A percentile compares a stretch with the other conserved stretches of the same genome.
phyloP scores from a whole-genome alignment of 2,113 vertebrate species.

The Suncus etruscus region DNA sequence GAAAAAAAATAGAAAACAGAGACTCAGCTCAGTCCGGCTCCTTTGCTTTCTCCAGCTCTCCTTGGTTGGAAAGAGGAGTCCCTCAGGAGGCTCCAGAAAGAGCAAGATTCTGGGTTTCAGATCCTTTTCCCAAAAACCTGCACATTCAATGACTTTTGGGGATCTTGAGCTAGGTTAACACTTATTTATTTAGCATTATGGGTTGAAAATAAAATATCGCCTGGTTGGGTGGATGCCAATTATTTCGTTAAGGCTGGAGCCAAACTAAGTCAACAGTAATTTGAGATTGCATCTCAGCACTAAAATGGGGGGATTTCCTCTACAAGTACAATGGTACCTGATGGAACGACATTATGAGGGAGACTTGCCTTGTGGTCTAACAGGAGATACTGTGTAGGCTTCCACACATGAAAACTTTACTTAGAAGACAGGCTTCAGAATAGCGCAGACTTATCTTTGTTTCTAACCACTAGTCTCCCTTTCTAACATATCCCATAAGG shows the following conservation, averaged over 20 bases:
- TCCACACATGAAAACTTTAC: background rate
- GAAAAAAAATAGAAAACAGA: background rate
- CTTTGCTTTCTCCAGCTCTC: background rate
- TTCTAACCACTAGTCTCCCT: background rate
- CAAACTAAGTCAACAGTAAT: background rate
- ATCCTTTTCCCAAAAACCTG: background rate
- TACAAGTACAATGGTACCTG: background rate
- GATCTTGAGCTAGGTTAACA: slow-evolving; percentile 20
- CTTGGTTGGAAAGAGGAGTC: background rate
- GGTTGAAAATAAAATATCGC: background rate
- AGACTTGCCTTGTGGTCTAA: background rate
- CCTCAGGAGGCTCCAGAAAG: background rate
- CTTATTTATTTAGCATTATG: background rate
- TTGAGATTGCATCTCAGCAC: background rate
- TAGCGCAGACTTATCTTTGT: background rate
- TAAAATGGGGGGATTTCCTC: background rate
- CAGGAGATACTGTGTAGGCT: background rate
- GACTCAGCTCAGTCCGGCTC: background rate
- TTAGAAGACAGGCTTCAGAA: background rate
- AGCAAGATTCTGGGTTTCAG: background rate
- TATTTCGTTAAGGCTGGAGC: slow-evolving; percentile 31
- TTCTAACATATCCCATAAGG: background rate
- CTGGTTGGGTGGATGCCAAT: background rate
- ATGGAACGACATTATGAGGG: background rate
- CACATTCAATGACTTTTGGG: slow-evolving; percentile 4